Base-by-base conservation (phyloP, 2,113 vertebrate species). In the Lophotis ruficrista region DNA sequence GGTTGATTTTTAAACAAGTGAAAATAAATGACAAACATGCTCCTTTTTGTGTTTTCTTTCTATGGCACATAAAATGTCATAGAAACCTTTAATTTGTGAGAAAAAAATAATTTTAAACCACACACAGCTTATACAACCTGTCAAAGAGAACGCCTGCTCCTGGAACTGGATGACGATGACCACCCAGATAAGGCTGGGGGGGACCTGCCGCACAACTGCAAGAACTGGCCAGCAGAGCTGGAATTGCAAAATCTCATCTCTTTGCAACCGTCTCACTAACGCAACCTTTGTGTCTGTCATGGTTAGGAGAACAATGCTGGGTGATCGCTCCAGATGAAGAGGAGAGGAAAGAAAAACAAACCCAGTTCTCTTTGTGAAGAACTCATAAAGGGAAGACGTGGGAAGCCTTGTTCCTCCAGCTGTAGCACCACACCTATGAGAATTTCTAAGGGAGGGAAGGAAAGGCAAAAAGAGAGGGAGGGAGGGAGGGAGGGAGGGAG, bases 401-500 rank as follows among this genome's bases (percentile, higher is more conserved):
- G 96, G 83, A 90, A 94, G 91, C 72, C 75, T 81, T 78, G 78
- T 87, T 97, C 79, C 73, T 96, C 82, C 89, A 87, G 66, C 81
- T 93, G 65, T 35, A 94, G 88, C 90, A 95, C 87, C 95, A 92
- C 64, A 91, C 79, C 79, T 35, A 8, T 30, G 53, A 79, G 76
- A 93, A 75, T 38, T 75, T 82, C 88, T 91, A 89, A 89, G 69
- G 60, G 66, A 54, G 35, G 38, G 23, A 66, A 80, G 43, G 37
- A 54, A 47, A 83, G 65, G 73, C 30, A 82, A 47, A 86, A 77
- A 82, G 65, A 25, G 60, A 45, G 19, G 5, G 57, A 79, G 17
- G 19, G 56, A 56, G 19, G 5, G 57, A 79, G 17, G 19, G 56
- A 56, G 33, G 8, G 31, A 91, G 24, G 7, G 4, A 73, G 61